Base-by-base conservation (phyloP, 2,797 vertebrate species). In the Eulemur mongoz region DNA sequence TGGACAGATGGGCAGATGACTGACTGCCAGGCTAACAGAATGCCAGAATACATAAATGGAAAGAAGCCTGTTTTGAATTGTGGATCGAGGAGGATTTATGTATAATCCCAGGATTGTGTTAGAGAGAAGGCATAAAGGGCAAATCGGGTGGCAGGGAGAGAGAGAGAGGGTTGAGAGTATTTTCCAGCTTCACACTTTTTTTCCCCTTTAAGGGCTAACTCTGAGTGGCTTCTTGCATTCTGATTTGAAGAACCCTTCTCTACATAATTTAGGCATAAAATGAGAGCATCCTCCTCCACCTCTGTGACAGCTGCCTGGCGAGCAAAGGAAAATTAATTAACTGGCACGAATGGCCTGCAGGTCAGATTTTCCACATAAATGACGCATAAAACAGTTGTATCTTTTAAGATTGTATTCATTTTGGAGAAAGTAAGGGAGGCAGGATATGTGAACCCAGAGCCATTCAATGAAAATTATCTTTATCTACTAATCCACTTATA, bases 351-450 rank as follows among this genome's bases (percentile, higher is more conserved):
- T 97, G 95, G 95, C 97, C 97, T 93, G 90, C 94, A 95, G 97
- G 97, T 97, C 97, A 97, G 95, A 97, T 97, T 98, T 97, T 96
- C 95, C 93, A 94, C 96, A 96, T 95, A 97, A 97, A 87, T 88
- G 96, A 81, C 0, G 1, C 95, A 97, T 95, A 96, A 97, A 96
- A 92, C 72, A 96, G 83, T 97, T 92, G 95, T 84, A 79, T 96
- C 93, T 95, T 94, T 94, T 94, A 97, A 97, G 96, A 96, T 78
- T 87, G 84, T 86, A 90, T 96, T 96, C 87, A 94, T 96, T 93
- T 97, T 82, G 75, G 75, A 94, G 65, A 92, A 95, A 78, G 89
- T 35, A 87, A 72, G 43, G 65, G 79, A 95, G 89, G 70, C 65
- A 89, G 73, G 70, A 52, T 89, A 40, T 79, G 72, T 61, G 89